phyloP scores from a whole-genome alignment of 2,113 vertebrate genomes.

The Asarcornis scutulata region DNA sequence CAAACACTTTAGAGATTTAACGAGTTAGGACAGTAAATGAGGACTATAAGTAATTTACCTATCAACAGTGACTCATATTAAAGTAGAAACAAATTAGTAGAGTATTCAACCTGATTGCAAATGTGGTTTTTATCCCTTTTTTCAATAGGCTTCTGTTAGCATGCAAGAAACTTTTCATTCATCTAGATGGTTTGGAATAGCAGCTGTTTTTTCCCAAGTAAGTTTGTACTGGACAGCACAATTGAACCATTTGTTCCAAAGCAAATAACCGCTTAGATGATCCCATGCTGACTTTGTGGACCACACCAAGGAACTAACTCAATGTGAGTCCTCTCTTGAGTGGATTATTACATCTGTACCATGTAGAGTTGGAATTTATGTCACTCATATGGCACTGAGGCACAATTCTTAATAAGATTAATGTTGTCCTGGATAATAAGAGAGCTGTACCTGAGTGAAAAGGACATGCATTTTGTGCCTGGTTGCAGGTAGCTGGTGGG shows the following conservation, averaged over 20 bases:
- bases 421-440: background rate
- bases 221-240: background rate
- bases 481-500: background rate
- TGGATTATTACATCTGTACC: background rate
- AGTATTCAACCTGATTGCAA: background rate
- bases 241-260: background rate
- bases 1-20: background rate
- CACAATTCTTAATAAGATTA: background rate
- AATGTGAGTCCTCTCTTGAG: background rate
- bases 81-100: background rate
- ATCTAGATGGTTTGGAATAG: background rate
- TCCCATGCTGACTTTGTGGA: background rate
- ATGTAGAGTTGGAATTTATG: rapidly evolving
- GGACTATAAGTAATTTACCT: background rate
- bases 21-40: background rate
- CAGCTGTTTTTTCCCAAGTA: background rate
- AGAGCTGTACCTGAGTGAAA: background rate
- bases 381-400: rapidly evolving
- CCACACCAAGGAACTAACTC: background rate
- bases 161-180: background rate
- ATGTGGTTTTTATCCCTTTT: background rate
- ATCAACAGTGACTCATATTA: background rate
- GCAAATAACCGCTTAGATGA: background rate
- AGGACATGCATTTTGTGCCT: rapidly evolving
- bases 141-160: background rate